Evolutionary conservation across 2,888 invertebrate species (phyloP).

Genomic region (Microctonus hyperodae): DNA sequence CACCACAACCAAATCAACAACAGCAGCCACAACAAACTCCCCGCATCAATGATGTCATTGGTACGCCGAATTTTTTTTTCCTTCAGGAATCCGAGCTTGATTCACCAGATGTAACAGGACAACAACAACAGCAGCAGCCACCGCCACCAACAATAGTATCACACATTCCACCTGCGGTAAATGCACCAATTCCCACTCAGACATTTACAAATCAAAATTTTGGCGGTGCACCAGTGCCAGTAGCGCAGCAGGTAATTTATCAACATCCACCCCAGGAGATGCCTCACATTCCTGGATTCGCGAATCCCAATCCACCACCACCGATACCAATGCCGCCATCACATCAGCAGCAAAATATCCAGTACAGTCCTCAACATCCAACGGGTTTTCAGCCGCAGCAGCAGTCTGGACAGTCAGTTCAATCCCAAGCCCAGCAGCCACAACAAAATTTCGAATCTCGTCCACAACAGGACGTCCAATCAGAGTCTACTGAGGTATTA

Average conservation of each 20-base stretch:
- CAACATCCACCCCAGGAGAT: slow-evolving; percentile 63
- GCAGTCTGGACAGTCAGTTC: slow-evolving; percentile 37
- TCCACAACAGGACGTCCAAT: slow-evolving; percentile 33
- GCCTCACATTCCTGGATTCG: slow-evolving; percentile 65
- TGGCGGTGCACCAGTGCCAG: slow-evolving; percentile 61
- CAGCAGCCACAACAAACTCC: slow-evolving; percentile 63
- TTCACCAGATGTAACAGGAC: slow-evolving; percentile 70
- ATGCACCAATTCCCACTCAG: slow-evolving; percentile 76
- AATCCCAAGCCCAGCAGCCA: slow-evolving; percentile 33
- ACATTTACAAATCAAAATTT: slow-evolving; percentile 88
- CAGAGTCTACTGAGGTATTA: slow-evolving; percentile 11
- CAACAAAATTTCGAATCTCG: slow-evolving; percentile 35
- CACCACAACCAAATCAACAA: slow-evolving; percentile 64
- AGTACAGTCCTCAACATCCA: slow-evolving; percentile 58
- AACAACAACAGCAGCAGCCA: slow-evolving; percentile 39
- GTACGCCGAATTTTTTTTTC: slow-evolving; percentile 78
- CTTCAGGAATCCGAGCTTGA: slow-evolving; percentile 92
- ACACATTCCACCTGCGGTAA: slow-evolving; percentile 64
- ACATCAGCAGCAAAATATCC: slow-evolving; percentile 57
- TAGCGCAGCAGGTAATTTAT: slow-evolving; percentile 58
- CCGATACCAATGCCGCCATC: slow-evolving; percentile 68
- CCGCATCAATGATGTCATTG: slow-evolving; percentile 79
- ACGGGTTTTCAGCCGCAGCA: slow-evolving; percentile 52
- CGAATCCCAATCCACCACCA: slow-evolving; percentile 66
- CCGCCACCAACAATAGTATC: slow-evolving; percentile 57